Evolutionary conservation across 1,140 invertebrate species (phyloP).

Genomic region (Drosophila ercepeae): DNA sequence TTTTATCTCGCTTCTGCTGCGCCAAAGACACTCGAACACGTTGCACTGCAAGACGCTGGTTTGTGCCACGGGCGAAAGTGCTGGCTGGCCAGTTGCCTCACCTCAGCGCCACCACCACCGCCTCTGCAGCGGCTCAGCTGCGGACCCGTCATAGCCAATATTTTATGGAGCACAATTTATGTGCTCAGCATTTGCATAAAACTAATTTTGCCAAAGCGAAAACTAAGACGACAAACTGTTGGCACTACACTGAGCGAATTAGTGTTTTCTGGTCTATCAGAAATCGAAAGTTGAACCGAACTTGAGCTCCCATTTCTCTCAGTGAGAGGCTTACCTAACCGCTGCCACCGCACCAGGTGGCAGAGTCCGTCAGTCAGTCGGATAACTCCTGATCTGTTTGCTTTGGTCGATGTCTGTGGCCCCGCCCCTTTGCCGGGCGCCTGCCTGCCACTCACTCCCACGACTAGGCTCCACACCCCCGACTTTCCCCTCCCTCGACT

Average conservation of each 20-base stretch:
- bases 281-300: no score
- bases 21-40: slow-evolving; percentile 29
- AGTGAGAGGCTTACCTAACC: slow-evolving; percentile 56
- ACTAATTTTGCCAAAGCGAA: slow-evolving; percentile 68
- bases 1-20: slow-evolving; percentile 27
- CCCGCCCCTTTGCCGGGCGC: no score
- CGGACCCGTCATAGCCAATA: slow-evolving; percentile 21
- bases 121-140: slow-evolving; percentile 17
- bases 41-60: slow-evolving; percentile 34
- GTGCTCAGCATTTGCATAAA: slow-evolving; percentile 77
- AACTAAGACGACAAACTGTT: slow-evolving; percentile 47
- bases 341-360: slow-evolving; percentile 11
- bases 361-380: slow-evolving; percentile 25
- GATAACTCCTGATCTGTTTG: slow-evolving; percentile 76
- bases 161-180: slow-evolving; percentile 74
- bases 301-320: no score
- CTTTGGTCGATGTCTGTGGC: slow-evolving; percentile 45
- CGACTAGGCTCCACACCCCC: slow-evolving; percentile 5
- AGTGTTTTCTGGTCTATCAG: no score
- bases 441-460: no score
- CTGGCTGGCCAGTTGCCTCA: slow-evolving; percentile 45
- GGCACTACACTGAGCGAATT: background rate
- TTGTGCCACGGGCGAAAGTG: slow-evolving; percentile 61
- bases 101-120: background rate
- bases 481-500: background rate